Evolutionary conservation across 1,140 invertebrate species (phyloP).

Genomic region (Ceratitis capitata): DNA sequence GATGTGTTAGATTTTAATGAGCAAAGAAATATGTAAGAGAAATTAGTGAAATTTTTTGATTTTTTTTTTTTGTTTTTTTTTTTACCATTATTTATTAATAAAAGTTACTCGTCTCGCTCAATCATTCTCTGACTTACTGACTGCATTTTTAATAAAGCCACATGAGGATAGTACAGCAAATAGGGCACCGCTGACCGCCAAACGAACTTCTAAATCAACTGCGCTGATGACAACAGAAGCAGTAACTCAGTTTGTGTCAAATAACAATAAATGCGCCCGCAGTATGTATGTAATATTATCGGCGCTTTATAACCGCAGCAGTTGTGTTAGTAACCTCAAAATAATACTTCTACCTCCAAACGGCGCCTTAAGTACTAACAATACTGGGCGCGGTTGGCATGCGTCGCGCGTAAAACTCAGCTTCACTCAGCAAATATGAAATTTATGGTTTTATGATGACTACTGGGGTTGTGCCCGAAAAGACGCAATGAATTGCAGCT

Average conservation of each 20-base stretch:
- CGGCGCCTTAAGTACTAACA: no score
- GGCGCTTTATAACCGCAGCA: no score
- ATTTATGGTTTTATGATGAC: constrained; percentile 65
- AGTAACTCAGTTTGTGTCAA: not conserved
- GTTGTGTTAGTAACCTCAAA: not conserved
- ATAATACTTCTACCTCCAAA: not conserved
- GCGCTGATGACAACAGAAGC: not conserved
- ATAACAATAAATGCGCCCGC: not conserved
- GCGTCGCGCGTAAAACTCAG: not conserved
- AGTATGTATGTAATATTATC: not conserved
- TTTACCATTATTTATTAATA: no score
- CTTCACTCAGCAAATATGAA: constrained; percentile 56
- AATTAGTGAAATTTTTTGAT: no score
- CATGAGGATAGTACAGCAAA: not conserved
- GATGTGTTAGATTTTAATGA: no score
- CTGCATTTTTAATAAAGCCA: not conserved
- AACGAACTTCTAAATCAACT: not conserved
- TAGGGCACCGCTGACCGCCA: not conserved
- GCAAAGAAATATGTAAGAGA: no score
- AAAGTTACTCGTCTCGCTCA: no score
- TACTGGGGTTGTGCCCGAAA: constrained; percentile 62
- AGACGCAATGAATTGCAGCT: constrained; percentile 48
- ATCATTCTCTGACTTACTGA: not conserved
- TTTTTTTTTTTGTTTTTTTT: no score
- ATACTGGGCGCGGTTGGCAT: not conserved